Conservation (phyloP, 2,888 invertebrate genomes). For the Agelastica alni region DNA sequence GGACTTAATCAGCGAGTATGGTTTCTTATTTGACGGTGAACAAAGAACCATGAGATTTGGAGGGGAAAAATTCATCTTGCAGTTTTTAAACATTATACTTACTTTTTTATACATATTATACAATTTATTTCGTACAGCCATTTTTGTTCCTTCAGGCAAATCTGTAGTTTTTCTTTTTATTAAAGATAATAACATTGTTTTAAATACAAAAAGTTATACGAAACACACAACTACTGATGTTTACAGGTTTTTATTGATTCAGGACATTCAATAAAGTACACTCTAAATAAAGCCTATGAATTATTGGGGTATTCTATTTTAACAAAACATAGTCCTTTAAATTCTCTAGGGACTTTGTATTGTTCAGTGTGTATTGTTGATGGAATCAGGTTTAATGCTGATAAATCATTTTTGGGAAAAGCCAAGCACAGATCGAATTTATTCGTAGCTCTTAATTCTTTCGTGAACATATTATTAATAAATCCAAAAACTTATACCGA, state of each 20-base stretch:
- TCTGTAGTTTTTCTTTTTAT: too few species aligned
- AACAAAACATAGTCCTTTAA: conserved; percentile 28
- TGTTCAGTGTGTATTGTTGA: conserved; percentile 46
- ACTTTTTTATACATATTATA: too few species aligned
- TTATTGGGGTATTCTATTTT: conserved; percentile 55
- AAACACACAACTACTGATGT: too few species aligned
- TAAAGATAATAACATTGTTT: too few species aligned
- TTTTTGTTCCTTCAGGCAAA: too few species aligned
- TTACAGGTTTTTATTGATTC: neutral
- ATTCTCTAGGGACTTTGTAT: conserved; percentile 45
- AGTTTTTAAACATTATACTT: too few species aligned
- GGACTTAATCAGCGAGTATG: too few species aligned
- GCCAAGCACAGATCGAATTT: conserved; percentile 61
- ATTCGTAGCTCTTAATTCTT: conserved; percentile 62
- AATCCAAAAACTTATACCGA: conserved; percentile 56
- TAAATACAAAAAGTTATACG: too few species aligned
- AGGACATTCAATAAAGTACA: conserved; percentile 44
- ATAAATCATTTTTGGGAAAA: conserved; percentile 71
- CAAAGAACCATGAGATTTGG: too few species aligned
- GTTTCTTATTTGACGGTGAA: too few species aligned
- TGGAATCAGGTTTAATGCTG: conserved; percentile 59
- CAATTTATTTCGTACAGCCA: too few species aligned
- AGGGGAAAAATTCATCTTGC: too few species aligned
- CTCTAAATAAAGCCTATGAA: conserved; percentile 49
- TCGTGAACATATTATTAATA: conserved; percentile 62